Percentiles rank a stretch among this genome's conserved stretches.
Evolutionary conservation across 2,113 vertebrate species (phyloP).

Genomic region (Strix uralensis): DNA sequence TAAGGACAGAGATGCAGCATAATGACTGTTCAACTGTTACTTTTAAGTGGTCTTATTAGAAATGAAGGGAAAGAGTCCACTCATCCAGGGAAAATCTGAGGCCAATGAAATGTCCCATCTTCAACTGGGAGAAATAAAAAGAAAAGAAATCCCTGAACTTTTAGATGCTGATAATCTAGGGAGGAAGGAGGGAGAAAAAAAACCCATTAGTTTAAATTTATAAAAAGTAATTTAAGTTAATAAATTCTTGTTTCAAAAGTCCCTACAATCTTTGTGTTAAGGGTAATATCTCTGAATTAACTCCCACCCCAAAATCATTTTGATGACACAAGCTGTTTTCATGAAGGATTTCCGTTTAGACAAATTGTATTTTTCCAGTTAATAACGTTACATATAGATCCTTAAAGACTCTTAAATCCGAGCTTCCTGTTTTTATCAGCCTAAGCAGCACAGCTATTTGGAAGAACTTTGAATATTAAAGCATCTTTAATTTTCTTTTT

Average conservation of each 20-base stretch:
- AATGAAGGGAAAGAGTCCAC: background rate
- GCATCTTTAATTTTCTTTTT: too few relatives aligned
- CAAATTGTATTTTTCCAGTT: background rate
- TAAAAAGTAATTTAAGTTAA: background rate
- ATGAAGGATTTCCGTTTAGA: background rate
- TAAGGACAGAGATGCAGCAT: background rate
- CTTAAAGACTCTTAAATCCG: background rate
- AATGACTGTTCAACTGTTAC: background rate
- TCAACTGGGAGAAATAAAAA: background rate
- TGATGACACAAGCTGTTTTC: background rate
- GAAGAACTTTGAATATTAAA: background rate
- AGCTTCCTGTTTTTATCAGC: background rate
- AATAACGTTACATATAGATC: background rate
- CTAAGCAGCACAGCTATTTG: background rate
- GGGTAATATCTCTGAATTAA: background rate
- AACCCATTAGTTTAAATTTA: background rate
- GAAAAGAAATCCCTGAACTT: background rate
- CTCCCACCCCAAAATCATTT: rapidly evolving
- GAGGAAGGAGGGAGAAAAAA: background rate
- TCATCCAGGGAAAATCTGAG: background rate
- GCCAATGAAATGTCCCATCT: background rate
- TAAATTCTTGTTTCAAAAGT: background rate
- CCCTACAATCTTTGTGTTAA: background rate
- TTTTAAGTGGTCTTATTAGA: background rate
- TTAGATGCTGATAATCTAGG: background rate